Evolutionary conservation across 2,888 invertebrate species (phyloP), one percentile per base, ranked within the genome.

Genomic region (Schizaphis graminum): DNA sequence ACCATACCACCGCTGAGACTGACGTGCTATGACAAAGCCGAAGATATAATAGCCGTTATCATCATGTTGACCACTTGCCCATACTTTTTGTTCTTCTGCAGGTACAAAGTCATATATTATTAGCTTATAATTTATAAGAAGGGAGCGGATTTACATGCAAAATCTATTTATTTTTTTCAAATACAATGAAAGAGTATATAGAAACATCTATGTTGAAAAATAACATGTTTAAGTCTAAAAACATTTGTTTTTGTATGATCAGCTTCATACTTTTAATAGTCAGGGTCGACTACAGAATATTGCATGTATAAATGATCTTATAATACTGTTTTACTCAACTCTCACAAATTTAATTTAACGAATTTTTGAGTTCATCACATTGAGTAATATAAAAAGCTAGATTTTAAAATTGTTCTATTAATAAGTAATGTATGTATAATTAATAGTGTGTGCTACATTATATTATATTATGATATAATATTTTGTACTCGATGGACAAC

Each of bases 61-160:
- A 98, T 99, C 28, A 99, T 99, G 98, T 96, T 99, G 57, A 98
- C 98, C 26, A 99, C 99, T 0, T 98, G 99, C 0, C 99, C 99
- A 0, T 99, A 99, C 96, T 99, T 99, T 96, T 96, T 99, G 92
- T 99, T 99, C 96, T 99, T 99, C 96, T 99, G 99, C 96, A 97
- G 99, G 98, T 98, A 96, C 28, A 28, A 41, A 56, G 11, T 24
- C 21, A 47, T 67, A 41, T 77, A 77, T 77, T 35, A 57, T 57
- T 57, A 77, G 2, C 8, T 77, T 41, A 8, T 35, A 35, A 41
- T 3, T 77, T 41, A 8, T 35, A 77, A 41, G 77, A 77, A 21
- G 35, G 8, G 21, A 77, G 8, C 1, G 35, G 77, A 41, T 35
- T 77, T 77, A 77, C 35, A 35, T 35, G 35, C 35, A 77, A 35